Conservation (phyloP, 1,140 invertebrate genomes). For the Platyura marginata region DNA sequence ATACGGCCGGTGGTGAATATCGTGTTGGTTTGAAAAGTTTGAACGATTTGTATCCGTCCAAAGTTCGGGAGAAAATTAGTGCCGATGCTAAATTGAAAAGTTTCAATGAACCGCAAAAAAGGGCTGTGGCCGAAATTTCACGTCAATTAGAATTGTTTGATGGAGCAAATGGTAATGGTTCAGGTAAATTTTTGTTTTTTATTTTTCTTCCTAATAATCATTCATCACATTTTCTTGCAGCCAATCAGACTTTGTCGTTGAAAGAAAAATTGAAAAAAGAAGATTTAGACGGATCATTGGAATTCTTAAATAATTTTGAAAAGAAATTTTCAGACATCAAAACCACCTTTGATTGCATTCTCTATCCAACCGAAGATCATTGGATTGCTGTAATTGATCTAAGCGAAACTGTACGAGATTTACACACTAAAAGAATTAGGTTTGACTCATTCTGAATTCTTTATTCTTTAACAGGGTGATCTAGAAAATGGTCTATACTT, state of each 20-base stretch:
- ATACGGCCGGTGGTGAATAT: conserved; percentile 39
- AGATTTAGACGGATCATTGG: conserved; percentile 71
- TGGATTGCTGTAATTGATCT: conserved; percentile 30
- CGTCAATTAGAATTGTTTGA: conserved; percentile 57
- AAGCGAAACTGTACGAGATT: conserved; percentile 10
- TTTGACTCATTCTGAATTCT: no score
- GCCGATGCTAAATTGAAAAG: conserved; percentile 63
- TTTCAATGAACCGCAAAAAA: conserved; percentile 74
- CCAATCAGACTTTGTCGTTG: conserved; percentile 29
- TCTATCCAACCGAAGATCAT: conserved; percentile 68
- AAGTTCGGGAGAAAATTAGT: conserved; percentile 64
- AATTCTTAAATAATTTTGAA: conserved; percentile 64
- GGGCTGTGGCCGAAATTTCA: conserved; percentile 52
- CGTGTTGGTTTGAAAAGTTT: conserved; percentile 73
- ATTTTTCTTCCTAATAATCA: not conserved
- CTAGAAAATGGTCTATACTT: conserved; percentile 54
- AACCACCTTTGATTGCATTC: conserved; percentile 82
- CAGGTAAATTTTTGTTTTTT: conserved; percentile 10
- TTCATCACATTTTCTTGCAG: conserved; percentile 12
- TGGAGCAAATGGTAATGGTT: conserved; percentile 26
- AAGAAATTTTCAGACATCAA: conserved; percentile 79
- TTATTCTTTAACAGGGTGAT: conserved; percentile 36
- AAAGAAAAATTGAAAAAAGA: conserved; percentile 77
- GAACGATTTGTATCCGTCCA: conserved; percentile 71
- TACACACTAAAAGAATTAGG: no score